phyloP scores from a whole-genome alignment of 2,113 vertebrate genomes.

The Bubo scandiacus region DNA sequence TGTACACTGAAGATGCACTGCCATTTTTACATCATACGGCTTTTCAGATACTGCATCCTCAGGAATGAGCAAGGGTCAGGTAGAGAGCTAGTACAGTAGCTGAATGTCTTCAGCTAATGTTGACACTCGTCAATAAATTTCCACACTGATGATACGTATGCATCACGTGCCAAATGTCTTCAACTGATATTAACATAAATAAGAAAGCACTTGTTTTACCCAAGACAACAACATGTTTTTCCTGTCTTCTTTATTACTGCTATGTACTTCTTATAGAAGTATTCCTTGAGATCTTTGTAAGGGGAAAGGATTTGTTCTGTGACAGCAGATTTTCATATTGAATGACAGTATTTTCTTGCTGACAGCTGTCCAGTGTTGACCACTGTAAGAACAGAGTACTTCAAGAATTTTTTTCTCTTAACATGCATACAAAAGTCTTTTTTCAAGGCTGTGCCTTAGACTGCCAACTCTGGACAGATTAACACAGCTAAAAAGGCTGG shows the following conservation, averaged over 20 bases:
- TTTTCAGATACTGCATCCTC: neutral
- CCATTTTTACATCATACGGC: neutral
- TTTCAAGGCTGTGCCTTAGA: neutral
- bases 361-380: slow-evolving; percentile 43
- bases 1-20: neutral
- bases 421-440: neutral
- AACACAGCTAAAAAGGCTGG: neutral
- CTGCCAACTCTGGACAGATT: neutral
- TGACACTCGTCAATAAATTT: neutral
- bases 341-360: slow-evolving; percentile 25
- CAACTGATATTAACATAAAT: neutral
- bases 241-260: neutral
- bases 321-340: slow-evolving; percentile 35
- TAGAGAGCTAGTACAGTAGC: neutral
- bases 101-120: neutral
- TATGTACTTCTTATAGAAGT: neutral
- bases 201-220: neutral
- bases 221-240: neutral
- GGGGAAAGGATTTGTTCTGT: neutral
- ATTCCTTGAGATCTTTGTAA: slow-evolving; percentile 17
- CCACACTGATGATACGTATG: neutral
- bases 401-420: slow-evolving; percentile 21
- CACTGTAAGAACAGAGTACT: neutral
- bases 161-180: neutral
- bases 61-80: neutral